A percentile compares a stretch with the other conserved stretches of the same genome.
These are phyloP conservation scores for Tragelaphus eurycerus DNA, from an alignment of 2,797 vertebrate genomes.

Conservation along the genomic window DNA sequence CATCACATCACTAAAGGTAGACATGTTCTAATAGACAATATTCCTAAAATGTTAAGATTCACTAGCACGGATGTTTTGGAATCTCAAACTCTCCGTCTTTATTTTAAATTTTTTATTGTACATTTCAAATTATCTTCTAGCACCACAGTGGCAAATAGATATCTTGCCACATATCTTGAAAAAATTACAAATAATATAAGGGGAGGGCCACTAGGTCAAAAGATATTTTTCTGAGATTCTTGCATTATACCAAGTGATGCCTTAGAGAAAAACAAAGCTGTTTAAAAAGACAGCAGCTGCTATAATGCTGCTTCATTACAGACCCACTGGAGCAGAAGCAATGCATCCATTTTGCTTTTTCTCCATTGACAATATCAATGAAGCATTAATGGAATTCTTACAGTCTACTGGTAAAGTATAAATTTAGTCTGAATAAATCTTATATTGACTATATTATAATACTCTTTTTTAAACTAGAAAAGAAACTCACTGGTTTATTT, in stretches of 20 bases:
- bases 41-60: slow-evolving; percentile 30
- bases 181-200: slow-evolving; percentile 39
- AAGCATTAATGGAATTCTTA: slow-evolving; percentile 81
- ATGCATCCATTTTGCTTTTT: slow-evolving; percentile 76
- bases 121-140: slow-evolving; percentile 62
- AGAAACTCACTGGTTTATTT: neutral
- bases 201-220: slow-evolving; percentile 60
- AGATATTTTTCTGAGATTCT: slow-evolving; percentile 60
- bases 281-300: slow-evolving; percentile 63
- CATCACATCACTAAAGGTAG: neutral
- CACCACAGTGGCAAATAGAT: slow-evolving; percentile 34
- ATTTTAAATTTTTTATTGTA: slow-evolving; percentile 78
- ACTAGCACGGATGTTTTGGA: slow-evolving; percentile 55
- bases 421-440: slow-evolving; percentile 72
- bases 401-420: slow-evolving; percentile 70
- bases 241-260: slow-evolving; percentile 57
- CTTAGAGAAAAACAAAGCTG: neutral
- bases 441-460: slow-evolving; percentile 62
- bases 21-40: neutral
- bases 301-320: slow-evolving; percentile 78
- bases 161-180: slow-evolving; percentile 31
- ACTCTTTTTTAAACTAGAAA: slow-evolving; percentile 5
- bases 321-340: slow-evolving; percentile 67
- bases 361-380: slow-evolving; percentile 79
- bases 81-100: slow-evolving; percentile 73